phyloP scores from a whole-genome alignment of 2,888 invertebrate genomes.

The Sminthurides aquaticus region DNA sequence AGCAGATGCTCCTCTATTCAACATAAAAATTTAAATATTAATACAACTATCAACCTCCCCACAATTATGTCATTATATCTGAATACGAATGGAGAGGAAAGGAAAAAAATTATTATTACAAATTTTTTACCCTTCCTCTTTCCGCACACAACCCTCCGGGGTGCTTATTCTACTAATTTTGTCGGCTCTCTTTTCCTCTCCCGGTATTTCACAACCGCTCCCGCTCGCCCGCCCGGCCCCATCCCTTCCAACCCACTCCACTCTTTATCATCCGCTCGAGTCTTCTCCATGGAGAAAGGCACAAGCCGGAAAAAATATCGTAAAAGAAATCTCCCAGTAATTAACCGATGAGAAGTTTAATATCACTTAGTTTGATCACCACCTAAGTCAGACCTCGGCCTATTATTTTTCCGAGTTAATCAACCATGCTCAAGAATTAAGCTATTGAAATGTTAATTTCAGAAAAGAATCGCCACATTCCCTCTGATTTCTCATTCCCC shows the following conservation, averaged over 20 bases:
- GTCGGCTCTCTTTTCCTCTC: neutral
- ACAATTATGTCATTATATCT: constrained; percentile 25
- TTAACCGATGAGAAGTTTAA: neutral
- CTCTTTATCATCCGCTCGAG: neutral
- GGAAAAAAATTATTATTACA: constrained; percentile 6
- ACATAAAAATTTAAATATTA: constrained; percentile 22
- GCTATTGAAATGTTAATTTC: neutral
- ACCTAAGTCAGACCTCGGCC: neutral
- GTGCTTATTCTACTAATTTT: neutral
- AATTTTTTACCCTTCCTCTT: constrained; percentile 8
- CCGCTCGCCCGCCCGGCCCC: no score
- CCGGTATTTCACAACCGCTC: neutral
- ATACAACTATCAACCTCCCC: constrained; percentile 13
- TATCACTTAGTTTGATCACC: neutral
- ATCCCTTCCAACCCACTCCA: neutral
- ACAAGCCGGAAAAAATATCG: neutral
- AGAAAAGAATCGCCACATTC: no score
- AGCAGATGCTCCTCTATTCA: neutral
- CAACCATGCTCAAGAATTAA: neutral
- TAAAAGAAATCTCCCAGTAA: neutral
- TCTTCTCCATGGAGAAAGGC: no score
- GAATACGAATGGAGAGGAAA: constrained; percentile 3
- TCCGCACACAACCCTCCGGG: neutral
- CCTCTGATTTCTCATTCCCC: no score
- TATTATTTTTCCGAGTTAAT: neutral